Conservation (phyloP, 2,797 vertebrate species). For the Loris lydekkerianus region DNA sequence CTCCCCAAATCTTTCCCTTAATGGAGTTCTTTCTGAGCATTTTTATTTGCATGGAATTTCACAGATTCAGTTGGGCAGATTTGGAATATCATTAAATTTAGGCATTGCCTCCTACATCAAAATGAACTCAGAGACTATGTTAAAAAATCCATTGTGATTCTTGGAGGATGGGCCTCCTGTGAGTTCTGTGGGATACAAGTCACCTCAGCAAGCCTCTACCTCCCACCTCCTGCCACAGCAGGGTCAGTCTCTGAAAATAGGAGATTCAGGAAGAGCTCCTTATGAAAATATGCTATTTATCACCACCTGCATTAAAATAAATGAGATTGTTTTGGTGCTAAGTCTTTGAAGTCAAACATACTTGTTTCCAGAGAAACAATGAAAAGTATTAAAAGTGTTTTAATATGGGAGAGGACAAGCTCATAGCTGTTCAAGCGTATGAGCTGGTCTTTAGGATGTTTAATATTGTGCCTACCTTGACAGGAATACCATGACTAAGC, state of each 20-base stretch:
- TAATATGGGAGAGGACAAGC: constrained; percentile 51
- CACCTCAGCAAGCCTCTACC: not conserved
- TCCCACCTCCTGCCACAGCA: not conserved
- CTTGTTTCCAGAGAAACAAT: constrained; percentile 59
- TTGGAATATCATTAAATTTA: constrained; percentile 23
- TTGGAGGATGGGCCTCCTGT: not conserved
- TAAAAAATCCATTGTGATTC: not conserved
- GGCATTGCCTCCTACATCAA: not conserved
- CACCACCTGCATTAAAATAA: constrained; percentile 52
- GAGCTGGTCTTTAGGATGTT: constrained; percentile 36
- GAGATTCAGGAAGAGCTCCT: constrained; percentile 53
- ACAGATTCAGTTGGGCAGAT: constrained; percentile 4
- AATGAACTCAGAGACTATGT: not conserved
- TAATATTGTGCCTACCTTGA: not conserved
- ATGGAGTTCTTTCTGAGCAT: constrained; percentile 18
- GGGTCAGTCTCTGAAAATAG: constrained; percentile 12
- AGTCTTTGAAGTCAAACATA: constrained; percentile 37
- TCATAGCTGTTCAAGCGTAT: constrained; percentile 26
- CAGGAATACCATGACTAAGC: not conserved
- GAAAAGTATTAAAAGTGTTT: constrained; percentile 55
- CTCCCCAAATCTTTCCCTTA: constrained; percentile 14
- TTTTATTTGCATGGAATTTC: constrained; percentile 57
- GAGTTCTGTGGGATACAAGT: not conserved
- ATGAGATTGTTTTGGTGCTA: constrained; percentile 26
- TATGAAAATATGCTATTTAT: constrained; percentile 57